Evolutionary conservation across 2,797 vertebrate species (phyloP).

Genomic region (Trichosurus vulpecula): DNA sequence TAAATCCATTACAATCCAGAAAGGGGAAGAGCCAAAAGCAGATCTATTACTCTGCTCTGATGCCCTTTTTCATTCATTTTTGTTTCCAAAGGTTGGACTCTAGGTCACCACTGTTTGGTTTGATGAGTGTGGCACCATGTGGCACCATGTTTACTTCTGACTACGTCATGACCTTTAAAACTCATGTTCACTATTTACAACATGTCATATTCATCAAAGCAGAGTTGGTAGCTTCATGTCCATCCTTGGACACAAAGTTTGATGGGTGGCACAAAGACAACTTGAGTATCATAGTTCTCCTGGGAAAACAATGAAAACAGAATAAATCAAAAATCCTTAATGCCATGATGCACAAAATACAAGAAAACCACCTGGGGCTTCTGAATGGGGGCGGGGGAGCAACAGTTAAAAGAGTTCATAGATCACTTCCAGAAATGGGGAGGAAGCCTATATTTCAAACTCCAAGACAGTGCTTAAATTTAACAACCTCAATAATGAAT

Average conservation of each 20-base stretch:
- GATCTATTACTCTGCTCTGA: not conserved
- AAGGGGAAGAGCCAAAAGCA: not conserved
- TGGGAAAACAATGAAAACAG: not conserved
- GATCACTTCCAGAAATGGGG: not conserved
- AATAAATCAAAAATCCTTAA: not conserved
- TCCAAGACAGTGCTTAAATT: not conserved
- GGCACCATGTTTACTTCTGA: not conserved
- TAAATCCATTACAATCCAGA: not conserved
- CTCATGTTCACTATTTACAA: not conserved
- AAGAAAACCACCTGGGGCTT: not conserved
- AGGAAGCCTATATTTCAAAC: not conserved
- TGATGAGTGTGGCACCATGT: not conserved
- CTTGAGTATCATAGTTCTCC: not conserved
- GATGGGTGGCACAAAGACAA: not conserved
- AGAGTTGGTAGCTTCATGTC: not conserved
- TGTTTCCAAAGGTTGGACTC: not conserved
- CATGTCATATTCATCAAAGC: not conserved
- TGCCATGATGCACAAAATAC: not conserved
- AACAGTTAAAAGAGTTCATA: not conserved
- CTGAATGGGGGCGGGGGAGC: not conserved
- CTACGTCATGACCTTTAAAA: not conserved
- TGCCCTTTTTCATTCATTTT: not conserved
- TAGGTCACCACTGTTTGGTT: not conserved
- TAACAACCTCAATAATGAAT: not conserved
- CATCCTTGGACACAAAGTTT: not conserved